phyloP scores from a whole-genome alignment of 2,113 vertebrate species.

The Brachyistius frenatus region DNA sequence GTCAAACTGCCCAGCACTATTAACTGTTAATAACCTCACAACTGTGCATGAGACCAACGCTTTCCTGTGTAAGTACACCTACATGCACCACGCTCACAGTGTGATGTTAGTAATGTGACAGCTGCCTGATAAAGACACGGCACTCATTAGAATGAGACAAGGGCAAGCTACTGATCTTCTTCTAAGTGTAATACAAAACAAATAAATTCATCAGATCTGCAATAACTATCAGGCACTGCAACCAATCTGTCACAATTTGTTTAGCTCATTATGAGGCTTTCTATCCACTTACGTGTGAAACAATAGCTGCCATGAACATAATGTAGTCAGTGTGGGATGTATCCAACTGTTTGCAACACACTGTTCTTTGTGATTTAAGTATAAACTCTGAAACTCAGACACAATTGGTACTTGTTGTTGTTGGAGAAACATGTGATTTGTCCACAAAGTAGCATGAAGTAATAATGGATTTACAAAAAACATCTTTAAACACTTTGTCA shows the following conservation, averaged over 20 bases:
- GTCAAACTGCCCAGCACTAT: too few species aligned
- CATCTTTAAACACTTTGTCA: background rate
- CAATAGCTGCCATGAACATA: background rate
- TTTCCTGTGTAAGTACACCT: too few species aligned
- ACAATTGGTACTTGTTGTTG: background rate
- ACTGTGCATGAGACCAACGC: too few species aligned
- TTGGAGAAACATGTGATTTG: too few species aligned
- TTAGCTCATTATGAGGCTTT: background rate
- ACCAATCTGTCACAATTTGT: slow-evolving; percentile 26
- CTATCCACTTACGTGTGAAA: slow-evolving; percentile 4
- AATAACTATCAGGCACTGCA: slow-evolving; percentile 17
- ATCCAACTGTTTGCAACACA: background rate
- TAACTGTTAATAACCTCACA: too few species aligned
- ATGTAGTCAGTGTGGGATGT: background rate
- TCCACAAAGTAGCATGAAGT: too few species aligned
- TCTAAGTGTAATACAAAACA: slow-evolving; percentile 10
- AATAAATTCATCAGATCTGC: background rate
- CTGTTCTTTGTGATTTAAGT: too few species aligned
- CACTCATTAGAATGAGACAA: too few species aligned
- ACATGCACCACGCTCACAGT: too few species aligned
- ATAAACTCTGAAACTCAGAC: background rate
- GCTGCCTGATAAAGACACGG: too few species aligned
- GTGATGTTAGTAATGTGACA: too few species aligned
- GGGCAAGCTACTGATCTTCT: background rate
- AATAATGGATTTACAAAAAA: background rate